Evolutionary conservation across 2,113 vertebrate species (phyloP), one percentile per base, ranked within the genome.

Genomic region (Rissa tridactyla): DNA sequence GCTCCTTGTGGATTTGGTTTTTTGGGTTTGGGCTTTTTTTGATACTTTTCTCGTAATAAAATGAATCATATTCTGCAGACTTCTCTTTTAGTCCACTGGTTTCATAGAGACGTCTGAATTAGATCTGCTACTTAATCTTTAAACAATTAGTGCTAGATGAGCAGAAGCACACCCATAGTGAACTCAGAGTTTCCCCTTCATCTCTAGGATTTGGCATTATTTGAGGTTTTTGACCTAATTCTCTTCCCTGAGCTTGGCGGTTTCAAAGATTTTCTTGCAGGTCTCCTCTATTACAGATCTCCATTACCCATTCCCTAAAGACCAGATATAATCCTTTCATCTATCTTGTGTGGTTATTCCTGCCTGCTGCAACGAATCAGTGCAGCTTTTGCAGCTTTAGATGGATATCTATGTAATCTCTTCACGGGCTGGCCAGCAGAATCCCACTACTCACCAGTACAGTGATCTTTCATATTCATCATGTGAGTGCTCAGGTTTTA

Each of bases 341-440:
- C 42, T 91, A 0, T 81, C n/a, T 54, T 86, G 40, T 90, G 79
- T 26, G 17, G 58, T 76, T 90, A 61, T 92, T 83, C 81, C 68
- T 81, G 58, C 51, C 64, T 86, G 27, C 76, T 92, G 76, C 51
- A 90, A 77, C 51, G 61, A 92, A 93, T 73, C 25, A 30, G 46
- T 19, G 20, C 47, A 92, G 79, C 49, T 94, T 94, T 81, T 86
- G 77, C 57, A 93, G 81, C 55, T 97, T 94, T 94, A 91, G 92
- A 86, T 95, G 72, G 40, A 38, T 94, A 90, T 88, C 88, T 92
- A 0, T 38, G 25, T 92, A 92, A 94, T 88, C 72, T 73, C 68
- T 86, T 75, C 40, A 15, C 29, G 15, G 49, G 14, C 68, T 83
- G 58, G 21, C 81, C 86, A 92, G 80, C 64, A 84, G 60, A 83